phyloP scores from a whole-genome alignment of 2,888 invertebrate species.

The Pseudanteris insignis region DNA sequence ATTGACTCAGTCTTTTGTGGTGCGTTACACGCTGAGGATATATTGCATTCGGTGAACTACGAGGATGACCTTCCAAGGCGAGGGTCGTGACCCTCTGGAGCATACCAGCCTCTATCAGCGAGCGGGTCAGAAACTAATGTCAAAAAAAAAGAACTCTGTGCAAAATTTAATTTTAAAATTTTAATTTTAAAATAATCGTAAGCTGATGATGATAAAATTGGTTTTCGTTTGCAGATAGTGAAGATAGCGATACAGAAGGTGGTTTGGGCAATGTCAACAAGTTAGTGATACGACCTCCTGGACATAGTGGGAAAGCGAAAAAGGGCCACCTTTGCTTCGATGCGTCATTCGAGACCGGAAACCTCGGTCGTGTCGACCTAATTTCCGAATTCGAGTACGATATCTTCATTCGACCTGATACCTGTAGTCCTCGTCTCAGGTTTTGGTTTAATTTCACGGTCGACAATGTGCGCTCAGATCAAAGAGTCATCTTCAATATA shows the following conservation, averaged over 20 bases:
- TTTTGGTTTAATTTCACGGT: conserved; percentile 99
- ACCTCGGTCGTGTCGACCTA: conserved; percentile 93
- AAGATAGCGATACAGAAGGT: conserved; percentile 92
- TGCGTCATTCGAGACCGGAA: conserved; percentile 96
- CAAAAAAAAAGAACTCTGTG: too few species aligned
- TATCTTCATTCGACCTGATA: conserved; percentile 94
- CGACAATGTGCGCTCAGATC: conserved; percentile 92
- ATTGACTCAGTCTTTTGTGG: conserved; percentile 49
- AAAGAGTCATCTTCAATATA: conserved; percentile 95
- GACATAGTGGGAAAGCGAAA: conserved; percentile 94
- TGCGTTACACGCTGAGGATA: conserved; percentile 45
- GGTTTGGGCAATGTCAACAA: conserved; percentile 92
- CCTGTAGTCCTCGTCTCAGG: conserved; percentile 89
- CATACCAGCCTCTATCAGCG: conserved; percentile 64
- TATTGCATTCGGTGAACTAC: background rate
- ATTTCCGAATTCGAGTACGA: conserved; percentile 96
- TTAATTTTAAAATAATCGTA: too few species aligned
- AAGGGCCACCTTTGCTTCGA: conserved; percentile 96
- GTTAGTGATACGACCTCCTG: conserved; percentile 86
- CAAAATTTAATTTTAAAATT: too few species aligned
- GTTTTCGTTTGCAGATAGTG: conserved; percentile 73
- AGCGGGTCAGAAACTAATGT: conserved; percentile 55
- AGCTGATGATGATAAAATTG: too few species aligned
- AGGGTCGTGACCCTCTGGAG: conserved; percentile 62
- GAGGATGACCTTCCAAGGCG: conserved; percentile 51